A percentile compares a stretch with the other conserved stretches of the same genome.
These are phyloP conservation scores for Eurystomus gularis DNA, from an alignment of 2,113 vertebrate genomes.

Conservation along the genomic window DNA sequence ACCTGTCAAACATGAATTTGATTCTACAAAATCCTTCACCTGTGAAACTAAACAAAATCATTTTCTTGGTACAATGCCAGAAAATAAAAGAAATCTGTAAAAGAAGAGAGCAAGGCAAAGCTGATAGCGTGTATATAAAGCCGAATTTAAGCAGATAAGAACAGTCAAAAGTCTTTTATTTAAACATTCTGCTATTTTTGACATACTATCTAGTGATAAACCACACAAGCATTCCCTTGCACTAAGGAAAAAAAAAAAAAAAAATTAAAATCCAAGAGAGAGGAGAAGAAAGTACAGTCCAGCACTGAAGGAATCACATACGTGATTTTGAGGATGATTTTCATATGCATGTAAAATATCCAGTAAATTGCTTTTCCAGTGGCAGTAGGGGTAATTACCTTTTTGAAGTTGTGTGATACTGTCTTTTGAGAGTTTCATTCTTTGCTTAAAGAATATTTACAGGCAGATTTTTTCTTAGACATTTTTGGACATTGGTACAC, in stretches of 20 bases:
- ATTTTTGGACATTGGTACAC: neutral
- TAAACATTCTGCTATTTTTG: conserved; percentile 46
- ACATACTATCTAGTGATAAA: conserved; percentile 22
- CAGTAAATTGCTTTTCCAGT: neutral
- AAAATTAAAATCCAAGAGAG: neutral
- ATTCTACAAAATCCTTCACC: conserved; percentile 19
- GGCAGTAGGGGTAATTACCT: neutral
- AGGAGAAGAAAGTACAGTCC: neutral
- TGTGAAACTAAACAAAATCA: neutral
- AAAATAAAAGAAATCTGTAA: neutral
- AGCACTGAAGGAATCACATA: neutral
- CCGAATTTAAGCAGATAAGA: conserved; percentile 56
- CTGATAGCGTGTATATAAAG: conserved; percentile 7
- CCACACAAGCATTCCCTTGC: neutral
- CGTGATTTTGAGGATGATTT: neutral
- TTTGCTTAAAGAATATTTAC: neutral
- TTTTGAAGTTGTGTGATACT: neutral
- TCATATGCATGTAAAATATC: neutral
- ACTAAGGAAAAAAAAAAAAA: neutral
- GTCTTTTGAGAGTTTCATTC: neutral
- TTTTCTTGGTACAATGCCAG: conserved; percentile 22
- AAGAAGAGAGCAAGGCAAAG: neutral
- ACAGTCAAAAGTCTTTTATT: conserved; percentile 38
- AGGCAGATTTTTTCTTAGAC: neutral
- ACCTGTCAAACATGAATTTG: neutral